Evolutionary conservation across 2,797 vertebrate genomes (phyloP).

Genomic region (Cossypha polioptera): DNA sequence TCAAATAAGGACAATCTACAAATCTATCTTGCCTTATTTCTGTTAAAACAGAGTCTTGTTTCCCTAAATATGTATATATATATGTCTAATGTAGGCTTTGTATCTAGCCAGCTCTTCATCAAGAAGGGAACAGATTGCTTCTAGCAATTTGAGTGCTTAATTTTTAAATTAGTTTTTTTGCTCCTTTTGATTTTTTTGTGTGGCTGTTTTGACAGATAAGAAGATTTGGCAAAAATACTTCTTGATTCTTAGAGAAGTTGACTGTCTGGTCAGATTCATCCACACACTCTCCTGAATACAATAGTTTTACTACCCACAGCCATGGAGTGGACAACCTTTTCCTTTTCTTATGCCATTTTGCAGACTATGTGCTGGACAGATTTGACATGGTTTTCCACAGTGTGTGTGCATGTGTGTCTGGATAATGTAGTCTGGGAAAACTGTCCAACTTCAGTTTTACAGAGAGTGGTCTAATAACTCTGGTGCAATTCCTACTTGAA

Average conservation of each 20-base stretch:
- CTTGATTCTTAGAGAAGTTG: background rate
- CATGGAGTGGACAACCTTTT: accelerated
- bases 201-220: background rate
- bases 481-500: background rate
- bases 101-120: background rate
- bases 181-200: background rate
- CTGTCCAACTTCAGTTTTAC: background rate
- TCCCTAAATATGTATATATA: background rate
- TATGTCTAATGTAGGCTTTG: background rate
- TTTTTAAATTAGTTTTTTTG: background rate
- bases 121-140: background rate
- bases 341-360: background rate
- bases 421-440: background rate
- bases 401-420: background rate
- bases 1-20: background rate
- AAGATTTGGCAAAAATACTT: background rate
- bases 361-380: background rate
- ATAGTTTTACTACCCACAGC: background rate
- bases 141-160: background rate
- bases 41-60: background rate
- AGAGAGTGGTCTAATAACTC: background rate
- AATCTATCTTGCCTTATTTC: background rate
- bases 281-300: background rate
- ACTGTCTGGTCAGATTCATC: background rate
- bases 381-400: background rate